Evolutionary conservation across 1,140 invertebrate genomes (phyloP).

Genomic region (Penaeus japonicus): DNA sequence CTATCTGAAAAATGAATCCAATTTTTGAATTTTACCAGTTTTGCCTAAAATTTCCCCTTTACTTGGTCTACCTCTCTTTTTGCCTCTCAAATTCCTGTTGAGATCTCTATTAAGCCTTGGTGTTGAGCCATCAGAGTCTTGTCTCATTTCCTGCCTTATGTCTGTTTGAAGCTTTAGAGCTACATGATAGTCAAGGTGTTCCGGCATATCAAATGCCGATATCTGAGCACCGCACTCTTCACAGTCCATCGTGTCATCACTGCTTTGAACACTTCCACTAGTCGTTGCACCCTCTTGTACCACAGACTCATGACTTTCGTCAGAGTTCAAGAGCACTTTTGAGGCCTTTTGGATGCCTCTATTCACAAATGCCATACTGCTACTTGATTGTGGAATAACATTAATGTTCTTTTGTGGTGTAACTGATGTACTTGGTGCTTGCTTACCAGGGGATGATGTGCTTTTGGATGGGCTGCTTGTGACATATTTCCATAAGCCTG

Average conservation of each 20-base stretch:
- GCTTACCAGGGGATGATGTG: no score
- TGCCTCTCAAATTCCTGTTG: not conserved
- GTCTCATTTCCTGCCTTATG: not conserved
- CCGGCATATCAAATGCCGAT: constrained; percentile 54
- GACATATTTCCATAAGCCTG: constrained; percentile 22
- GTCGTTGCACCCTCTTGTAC: no score
- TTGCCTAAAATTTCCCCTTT: not conserved
- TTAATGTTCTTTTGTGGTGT: no score
- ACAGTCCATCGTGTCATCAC: constrained; percentile 27
- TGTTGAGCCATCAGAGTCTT: not conserved
- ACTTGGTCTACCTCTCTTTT: not conserved
- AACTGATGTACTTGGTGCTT: no score
- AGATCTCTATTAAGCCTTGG: not conserved
- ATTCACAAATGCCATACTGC: no score
- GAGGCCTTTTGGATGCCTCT: no score
- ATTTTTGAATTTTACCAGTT: not conserved
- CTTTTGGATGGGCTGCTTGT: constrained; percentile 1
- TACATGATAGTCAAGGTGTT: constrained; percentile 56
- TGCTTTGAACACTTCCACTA: not conserved
- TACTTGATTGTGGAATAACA: no score
- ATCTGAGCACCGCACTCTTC: constrained; percentile 36
- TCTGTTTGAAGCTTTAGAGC: constrained; percentile 41
- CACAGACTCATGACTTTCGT: no score
- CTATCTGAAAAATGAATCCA: constrained; percentile 36
- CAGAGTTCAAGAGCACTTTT: no score